Evolutionary conservation across 2,888 invertebrate genomes (phyloP), one percentile per base, ranked within the genome.

Genomic region (Drosophila monieri): DNA sequence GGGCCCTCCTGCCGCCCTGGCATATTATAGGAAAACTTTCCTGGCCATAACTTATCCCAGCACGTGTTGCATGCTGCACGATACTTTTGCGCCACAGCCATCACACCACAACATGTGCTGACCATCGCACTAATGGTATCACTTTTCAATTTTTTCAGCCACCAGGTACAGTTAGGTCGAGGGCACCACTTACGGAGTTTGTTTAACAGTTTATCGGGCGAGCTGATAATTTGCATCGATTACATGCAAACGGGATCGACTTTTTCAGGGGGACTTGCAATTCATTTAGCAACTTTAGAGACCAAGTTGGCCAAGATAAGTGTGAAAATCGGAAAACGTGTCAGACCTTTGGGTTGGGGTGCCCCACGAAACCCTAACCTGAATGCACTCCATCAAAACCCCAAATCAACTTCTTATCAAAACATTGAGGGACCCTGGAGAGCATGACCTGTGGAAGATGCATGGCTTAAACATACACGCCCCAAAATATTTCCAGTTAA

Each of bases 41-140:
- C 37, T 48, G 71, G 58, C 60, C 81, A 85, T 85, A 85, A 81
- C 57, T 81, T 85, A 80, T 76, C 71, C 72, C 56, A 78, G 78
- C 85, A 83, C 81, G 81, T 85, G 81, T 85, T 85, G 81, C 81
- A 81, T 81, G 81, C 83, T 66, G 80, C 85, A 85, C 85, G 81
- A 85, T 77, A 77, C 55, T 12, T 51, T 54, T 43, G 41, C 21
- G 39, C 25, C 53, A 57, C 21, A 23, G 4, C 21, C 21, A 23
- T 23, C 21, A 23, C 21, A 23, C 21, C 21, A 4, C 48, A 39
- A n/a, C 55, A 41, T 60, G 51, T 43, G 30, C 47, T 44, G 37
- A 18, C 65, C 39, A 41, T 41, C 53, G 52, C 48, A 60, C 79
- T 79, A 80, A 83, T 84, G 84, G 78, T 80, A 84, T 80, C 80